phyloP scores from a whole-genome alignment of 2,797 vertebrate genomes.

The Pipistrellus nathusii region DNA sequence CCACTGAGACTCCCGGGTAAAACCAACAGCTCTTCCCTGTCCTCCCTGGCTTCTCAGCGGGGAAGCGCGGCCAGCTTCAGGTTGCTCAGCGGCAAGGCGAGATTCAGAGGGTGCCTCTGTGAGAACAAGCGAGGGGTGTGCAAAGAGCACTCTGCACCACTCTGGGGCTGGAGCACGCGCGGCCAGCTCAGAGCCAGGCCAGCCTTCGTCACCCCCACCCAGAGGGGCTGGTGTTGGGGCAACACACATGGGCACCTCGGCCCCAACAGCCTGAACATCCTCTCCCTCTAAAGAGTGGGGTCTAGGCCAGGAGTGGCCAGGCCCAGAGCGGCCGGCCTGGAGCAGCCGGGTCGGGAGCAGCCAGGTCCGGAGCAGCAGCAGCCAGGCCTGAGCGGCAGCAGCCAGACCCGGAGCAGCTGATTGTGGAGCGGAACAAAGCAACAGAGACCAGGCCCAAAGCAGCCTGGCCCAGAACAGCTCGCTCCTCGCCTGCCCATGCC shows the following conservation, averaged over 20 bases:
- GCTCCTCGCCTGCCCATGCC: no score
- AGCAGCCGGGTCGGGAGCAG: no score
- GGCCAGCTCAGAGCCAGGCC: not conserved
- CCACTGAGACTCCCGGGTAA: not conserved
- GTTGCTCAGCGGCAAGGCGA: not conserved
- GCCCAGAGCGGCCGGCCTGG: no score
- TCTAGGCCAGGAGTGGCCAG: no score
- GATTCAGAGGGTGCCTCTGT: no score
- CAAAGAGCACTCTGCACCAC: not conserved
- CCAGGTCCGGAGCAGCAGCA: no score
- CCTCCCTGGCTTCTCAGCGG: not conserved
- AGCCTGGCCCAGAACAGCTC: no score
- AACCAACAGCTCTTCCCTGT: rapidly evolving
- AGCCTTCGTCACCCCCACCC: not conserved
- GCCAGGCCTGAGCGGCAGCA: no score
- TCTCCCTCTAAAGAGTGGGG: not conserved
- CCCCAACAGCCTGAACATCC: not conserved
- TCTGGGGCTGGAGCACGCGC: rapidly evolving
- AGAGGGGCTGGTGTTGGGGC: not conserved
- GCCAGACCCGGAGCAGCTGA: no score
- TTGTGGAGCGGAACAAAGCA: no score
- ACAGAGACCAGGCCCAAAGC: no score
- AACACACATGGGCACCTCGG: not conserved
- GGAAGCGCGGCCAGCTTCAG: not conserved
- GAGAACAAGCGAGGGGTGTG: rapidly evolving